These are phyloP conservation scores for Troides oblongomaculatus DNA, from an alignment of 2,888 invertebrate genomes.

Conservation along the genomic window DNA sequence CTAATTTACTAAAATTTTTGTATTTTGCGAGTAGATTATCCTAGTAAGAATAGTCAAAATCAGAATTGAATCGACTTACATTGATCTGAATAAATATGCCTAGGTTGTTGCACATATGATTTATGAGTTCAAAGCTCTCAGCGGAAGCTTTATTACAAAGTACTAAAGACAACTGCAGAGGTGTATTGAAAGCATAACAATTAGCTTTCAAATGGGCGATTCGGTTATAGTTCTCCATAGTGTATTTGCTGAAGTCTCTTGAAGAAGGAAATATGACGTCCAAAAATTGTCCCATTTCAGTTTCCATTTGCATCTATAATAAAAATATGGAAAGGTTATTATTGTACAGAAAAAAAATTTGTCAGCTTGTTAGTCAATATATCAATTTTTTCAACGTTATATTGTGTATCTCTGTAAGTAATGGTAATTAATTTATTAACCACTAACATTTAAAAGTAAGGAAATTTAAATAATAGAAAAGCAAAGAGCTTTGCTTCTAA, in stretches of 20 bases:
- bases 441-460: no score
- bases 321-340: background rate
- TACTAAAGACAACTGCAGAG: slow-evolving; percentile 83
- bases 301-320: slow-evolving; percentile 5
- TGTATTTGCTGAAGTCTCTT: slow-evolving; percentile 7
- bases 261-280: background rate
- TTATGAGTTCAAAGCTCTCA: slow-evolving; percentile 85
- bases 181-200: slow-evolving; percentile 17
- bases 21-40: background rate
- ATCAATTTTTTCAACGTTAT: background rate
- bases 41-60: background rate
- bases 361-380: background rate
- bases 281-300: slow-evolving; percentile 9
- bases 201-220: slow-evolving; percentile 8
- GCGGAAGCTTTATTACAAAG: slow-evolving; percentile 85
- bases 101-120: slow-evolving; percentile 89
- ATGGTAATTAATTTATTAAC: no score
- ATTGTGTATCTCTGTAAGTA: no score
- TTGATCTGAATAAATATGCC: slow-evolving; percentile 95
- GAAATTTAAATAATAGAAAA: no score
- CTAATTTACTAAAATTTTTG: background rate
- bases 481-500: no score
- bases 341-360: background rate
- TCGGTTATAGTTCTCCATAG: slow-evolving; percentile 10
- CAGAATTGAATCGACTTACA: slow-evolving; percentile 62